Conservation (phyloP, 2,888 invertebrate species). For the Synergus itoensis region DNA sequence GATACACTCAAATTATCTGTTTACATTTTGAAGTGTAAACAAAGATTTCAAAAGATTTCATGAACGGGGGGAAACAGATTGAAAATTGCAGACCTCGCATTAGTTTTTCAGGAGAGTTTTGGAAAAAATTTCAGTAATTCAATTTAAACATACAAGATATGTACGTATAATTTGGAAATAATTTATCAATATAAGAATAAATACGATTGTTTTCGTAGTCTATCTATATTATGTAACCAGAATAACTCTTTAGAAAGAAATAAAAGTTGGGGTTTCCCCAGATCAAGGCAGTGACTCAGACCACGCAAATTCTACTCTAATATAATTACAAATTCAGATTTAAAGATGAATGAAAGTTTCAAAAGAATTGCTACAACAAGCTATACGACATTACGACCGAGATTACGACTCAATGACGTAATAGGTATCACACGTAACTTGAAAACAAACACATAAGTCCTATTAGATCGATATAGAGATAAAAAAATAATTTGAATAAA, state of each 20-base stretch:
- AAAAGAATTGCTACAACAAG: neutral
- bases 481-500: neutral
- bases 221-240: too few species aligned
- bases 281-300: neutral
- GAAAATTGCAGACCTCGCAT: too few species aligned
- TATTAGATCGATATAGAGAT: constrained; percentile 5
- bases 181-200: neutral
- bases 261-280: neutral
- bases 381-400: constrained; percentile 1
- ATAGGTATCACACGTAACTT: neutral
- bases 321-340: constrained; percentile 16
- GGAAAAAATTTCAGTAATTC: neutral
- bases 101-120: too few species aligned
- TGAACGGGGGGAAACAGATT: too few species aligned
- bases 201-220: neutral
- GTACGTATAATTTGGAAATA: neutral
- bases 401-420: constrained; percentile 6
- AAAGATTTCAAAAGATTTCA: too few species aligned
- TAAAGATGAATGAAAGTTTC: constrained; percentile 23
- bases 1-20: too few species aligned
- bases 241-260: neutral
- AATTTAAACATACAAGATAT: neutral
- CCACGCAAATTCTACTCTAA: too few species aligned
- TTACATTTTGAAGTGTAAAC: too few species aligned
- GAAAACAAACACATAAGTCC: neutral